Percentiles rank a stretch among this genome's conserved stretches.
Conservation (phyloP, 2,888 invertebrate genomes). For the Yponomeuta plumbellus region DNA sequence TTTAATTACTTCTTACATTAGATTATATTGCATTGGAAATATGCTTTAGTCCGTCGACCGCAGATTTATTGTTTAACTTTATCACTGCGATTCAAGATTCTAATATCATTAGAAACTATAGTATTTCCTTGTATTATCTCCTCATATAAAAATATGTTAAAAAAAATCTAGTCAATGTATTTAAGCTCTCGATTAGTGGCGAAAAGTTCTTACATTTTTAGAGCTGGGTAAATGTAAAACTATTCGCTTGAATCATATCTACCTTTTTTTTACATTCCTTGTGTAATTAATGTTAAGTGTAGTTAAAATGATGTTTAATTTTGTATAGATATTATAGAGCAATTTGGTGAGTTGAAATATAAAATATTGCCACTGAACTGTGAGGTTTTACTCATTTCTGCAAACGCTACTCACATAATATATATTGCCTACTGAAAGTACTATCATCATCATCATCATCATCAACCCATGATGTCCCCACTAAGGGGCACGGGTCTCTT, state of each 20-base stretch:
- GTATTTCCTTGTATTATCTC: neutral
- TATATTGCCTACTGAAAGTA: too few species aligned
- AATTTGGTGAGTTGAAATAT: conserved; percentile 70
- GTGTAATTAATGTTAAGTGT: conserved; percentile 47
- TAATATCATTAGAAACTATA: neutral
- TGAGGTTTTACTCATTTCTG: neutral
- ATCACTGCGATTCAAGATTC: conserved; percentile 31
- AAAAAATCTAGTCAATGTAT: conserved; percentile 41
- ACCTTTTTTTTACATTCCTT: neutral
- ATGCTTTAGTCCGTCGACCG: too few species aligned
- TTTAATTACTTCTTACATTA: too few species aligned
- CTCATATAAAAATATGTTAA: neutral
- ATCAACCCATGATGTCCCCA: too few species aligned
- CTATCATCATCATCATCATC: too few species aligned
- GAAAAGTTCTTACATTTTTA: conserved; percentile 65
- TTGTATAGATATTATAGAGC: conserved; percentile 69
- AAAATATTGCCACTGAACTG: conserved; percentile 55
- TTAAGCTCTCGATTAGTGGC: conserved; percentile 38
- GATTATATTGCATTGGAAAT: too few species aligned
- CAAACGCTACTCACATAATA: too few species aligned
- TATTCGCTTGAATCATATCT: conserved; percentile 38
- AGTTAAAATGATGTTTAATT: conserved; percentile 60
- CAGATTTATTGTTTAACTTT: too few species aligned
- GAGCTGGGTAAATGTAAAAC: conserved; percentile 73
- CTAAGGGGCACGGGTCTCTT: too few species aligned